These are phyloP conservation scores for Benthochromis sp. DNA, from an alignment of 2,113 vertebrate genomes.

Conservation along the genomic window DNA sequence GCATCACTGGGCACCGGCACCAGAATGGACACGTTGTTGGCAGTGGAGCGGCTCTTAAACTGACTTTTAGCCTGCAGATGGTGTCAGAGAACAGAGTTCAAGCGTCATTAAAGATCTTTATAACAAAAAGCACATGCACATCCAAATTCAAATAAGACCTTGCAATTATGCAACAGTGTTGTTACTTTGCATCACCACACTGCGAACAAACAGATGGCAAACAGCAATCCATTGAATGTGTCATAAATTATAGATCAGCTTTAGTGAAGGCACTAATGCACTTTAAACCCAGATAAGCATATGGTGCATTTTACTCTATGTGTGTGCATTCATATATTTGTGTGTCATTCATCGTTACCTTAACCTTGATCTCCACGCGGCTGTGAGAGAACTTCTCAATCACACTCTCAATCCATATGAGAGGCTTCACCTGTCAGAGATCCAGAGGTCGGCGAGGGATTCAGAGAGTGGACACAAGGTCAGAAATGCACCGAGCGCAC, in stretches of 20 bases:
- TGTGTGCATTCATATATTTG: not conserved
- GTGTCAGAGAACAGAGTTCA: conserved; percentile 4
- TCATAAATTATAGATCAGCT: conserved; percentile 17
- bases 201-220: conserved; percentile 15
- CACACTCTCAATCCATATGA: conserved; percentile 79
- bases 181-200: not conserved
- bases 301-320: not conserved
- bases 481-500: not conserved
- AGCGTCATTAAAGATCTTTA: not conserved
- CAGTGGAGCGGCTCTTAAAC: conserved; percentile 76
- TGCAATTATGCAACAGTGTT: not conserved
- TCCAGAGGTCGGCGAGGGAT: not conserved
- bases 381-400: conserved; percentile 81
- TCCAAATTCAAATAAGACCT: not conserved
- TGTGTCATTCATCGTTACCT: conserved; percentile 60
- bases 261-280: not conserved
- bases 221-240: not conserved
- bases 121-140: not conserved
- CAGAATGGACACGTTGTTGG: conserved; percentile 76
- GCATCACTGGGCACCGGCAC: conserved; percentile 78
- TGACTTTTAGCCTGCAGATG: conserved; percentile 71
- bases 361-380: conserved; percentile 80
- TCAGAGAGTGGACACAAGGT: conserved; percentile 29
- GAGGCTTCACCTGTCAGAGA: conserved; percentile 73
- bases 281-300: not conserved